phyloP scores from a whole-genome alignment of 1,140 invertebrate species.

The Drosophila rufa region DNA sequence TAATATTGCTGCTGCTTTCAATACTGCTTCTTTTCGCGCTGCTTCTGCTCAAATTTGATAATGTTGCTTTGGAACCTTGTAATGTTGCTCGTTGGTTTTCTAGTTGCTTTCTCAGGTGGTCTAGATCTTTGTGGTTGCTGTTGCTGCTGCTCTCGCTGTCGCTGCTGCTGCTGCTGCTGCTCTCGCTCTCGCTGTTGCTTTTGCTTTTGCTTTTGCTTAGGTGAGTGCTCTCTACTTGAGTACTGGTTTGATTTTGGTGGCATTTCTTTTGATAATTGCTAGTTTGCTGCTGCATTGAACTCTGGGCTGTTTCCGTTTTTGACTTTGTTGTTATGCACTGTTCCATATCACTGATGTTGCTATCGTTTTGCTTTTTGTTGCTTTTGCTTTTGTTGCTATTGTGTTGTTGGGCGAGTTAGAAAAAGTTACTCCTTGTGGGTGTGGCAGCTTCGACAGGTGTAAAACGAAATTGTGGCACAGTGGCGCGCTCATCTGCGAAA shows the following conservation, averaged over 20 bases:
- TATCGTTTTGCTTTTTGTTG: conserved; percentile 28
- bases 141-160: neutral
- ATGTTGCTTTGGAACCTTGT: conserved; percentile 17
- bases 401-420: conserved; percentile 18
- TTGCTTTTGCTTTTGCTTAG: conserved; percentile 23
- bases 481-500: conserved; percentile 67
- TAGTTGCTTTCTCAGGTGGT: conserved; percentile 74
- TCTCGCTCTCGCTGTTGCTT: conserved; percentile 24
- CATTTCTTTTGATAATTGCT: conserved; percentile 70
- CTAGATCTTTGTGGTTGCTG: conserved; percentile 67
- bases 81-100: conserved; percentile 68
- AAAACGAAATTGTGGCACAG: conserved; percentile 60
- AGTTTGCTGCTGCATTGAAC: conserved; percentile 56
- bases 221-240: conserved; percentile 56
- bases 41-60: conserved; percentile 33
- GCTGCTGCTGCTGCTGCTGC: conserved; percentile 38
- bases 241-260: conserved; percentile 78
- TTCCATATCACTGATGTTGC: conserved; percentile 76
- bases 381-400: conserved; percentile 1
- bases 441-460: conserved; percentile 65
- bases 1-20: neutral
- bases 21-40: neutral
- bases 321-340: conserved; percentile 75
- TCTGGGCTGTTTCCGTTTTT: conserved; percentile 59
- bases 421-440: conserved; percentile 57